These are phyloP conservation scores for Orchestia grillus DNA, from an alignment of 1,140 invertebrate species.

Conservation along the genomic window DNA sequence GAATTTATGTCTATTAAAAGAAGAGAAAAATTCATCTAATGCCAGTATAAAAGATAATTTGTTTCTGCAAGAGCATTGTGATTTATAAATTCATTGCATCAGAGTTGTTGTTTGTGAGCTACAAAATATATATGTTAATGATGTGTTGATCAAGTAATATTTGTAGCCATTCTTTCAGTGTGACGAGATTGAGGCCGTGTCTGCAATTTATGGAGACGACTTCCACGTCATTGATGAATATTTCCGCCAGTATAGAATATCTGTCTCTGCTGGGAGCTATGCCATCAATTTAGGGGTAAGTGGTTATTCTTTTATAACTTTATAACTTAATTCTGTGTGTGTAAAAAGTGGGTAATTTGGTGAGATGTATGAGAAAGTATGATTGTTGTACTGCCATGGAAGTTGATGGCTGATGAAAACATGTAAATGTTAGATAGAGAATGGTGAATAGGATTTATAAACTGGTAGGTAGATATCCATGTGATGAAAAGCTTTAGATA, in stretches of 20 bases:
- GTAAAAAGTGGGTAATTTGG: neutral
- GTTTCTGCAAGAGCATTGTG: too few relatives aligned
- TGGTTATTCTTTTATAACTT: neutral
- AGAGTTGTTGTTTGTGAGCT: too few relatives aligned
- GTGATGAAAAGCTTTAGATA: neutral
- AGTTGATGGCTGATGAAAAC: neutral
- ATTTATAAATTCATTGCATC: neutral
- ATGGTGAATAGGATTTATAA: too few relatives aligned
- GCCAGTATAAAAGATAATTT: too few relatives aligned
- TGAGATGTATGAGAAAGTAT: neutral
- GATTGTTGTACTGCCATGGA: neutral
- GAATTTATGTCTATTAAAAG: too few relatives aligned
- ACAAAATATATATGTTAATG: neutral
- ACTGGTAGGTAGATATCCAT: too few relatives aligned
- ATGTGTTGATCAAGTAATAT: neutral
- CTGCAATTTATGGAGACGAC: conserved; percentile 82
- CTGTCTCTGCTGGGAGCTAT: conserved; percentile 75
- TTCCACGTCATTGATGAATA: conserved; percentile 76
- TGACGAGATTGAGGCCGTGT: conserved; percentile 82
- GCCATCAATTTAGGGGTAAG: neutral
- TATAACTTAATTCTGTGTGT: neutral
- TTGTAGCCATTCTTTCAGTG: conserved; percentile 71
- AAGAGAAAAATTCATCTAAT: too few relatives aligned
- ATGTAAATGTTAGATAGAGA: neutral
- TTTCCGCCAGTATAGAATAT: conserved; percentile 72